Evolutionary conservation across 1,140 invertebrate species (phyloP), one percentile per base, ranked within the genome.

Genomic region (Thrips palmi): DNA sequence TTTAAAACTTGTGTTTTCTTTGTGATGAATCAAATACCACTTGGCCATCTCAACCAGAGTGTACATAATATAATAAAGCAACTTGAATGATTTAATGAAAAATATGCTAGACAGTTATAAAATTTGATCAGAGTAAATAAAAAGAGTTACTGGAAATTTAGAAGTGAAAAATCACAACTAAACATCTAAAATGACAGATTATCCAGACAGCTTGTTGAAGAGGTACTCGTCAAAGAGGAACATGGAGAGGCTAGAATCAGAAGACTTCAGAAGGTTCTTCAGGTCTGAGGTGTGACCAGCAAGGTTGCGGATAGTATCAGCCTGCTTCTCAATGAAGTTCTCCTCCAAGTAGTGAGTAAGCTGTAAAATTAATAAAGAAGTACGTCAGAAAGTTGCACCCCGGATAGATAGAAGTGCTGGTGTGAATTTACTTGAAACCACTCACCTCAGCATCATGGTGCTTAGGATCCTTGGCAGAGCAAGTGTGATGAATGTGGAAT

Each of bases 191-290:
- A n/a, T n/a, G n/a, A n/a, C n/a, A n/a, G n/a, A n/a, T n/a, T n/a
- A n/a, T n/a, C n/a, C n/a, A n/a, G n/a, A n/a, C n/a, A n/a, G n/a
- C n/a, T n/a, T n/a, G n/a, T n/a, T n/a, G n/a, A n/a, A n/a, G 41
- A 84, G 63, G 48, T 79, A 77, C 52, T 83, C 74, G 56, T 85
- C 78, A 52, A 82, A 83, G 32, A 85, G 48, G 50, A 69, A 83
- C 41, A 81, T 46, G 8, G 67, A 58, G 29, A 82, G 53, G 3
- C 75, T 68, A 4, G 55, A 59, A 42, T 67, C 59, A 33, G 48
- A 48, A 14, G 52, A 52, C 8, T 46, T 34, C 23, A 78, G 61
- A 44, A 85, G 57, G 31, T 65, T 65, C 47, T 71, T 72, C 44
- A 85, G 58, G 54, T 83, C 78, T 15, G 65, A 65, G 37, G 68